A percentile compares a stretch with the other conserved stretches of the same genome.
phyloP scores from a whole-genome alignment of 2,888 invertebrate genomes.

The Therioaphis trifolii region DNA sequence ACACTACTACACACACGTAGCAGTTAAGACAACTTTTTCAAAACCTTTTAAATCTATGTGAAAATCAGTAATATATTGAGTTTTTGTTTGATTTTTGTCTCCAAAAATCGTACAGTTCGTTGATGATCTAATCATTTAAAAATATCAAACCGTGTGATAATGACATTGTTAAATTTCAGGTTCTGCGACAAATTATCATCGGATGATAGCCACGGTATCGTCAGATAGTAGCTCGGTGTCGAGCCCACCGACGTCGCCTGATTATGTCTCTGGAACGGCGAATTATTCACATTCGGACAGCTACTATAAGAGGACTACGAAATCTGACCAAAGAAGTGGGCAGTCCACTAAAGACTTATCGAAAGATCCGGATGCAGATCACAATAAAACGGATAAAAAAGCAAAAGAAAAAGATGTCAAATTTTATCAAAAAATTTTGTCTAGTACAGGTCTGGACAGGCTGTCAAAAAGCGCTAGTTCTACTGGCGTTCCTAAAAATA shows the following conservation, averaged over 20 bases:
- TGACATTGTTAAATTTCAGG: background rate
- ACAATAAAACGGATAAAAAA: slow-evolving; percentile 49
- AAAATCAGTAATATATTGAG: too few relatives aligned
- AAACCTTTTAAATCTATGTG: too few relatives aligned
- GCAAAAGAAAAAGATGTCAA: slow-evolving; percentile 50
- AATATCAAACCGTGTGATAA: background rate
- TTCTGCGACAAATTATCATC: slow-evolving; percentile 37
- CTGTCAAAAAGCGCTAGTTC: slow-evolving; percentile 55
- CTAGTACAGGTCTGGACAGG: slow-evolving; percentile 52
- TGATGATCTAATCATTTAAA: too few relatives aligned
- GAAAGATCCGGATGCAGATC: slow-evolving; percentile 2
- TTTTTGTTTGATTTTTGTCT: too few relatives aligned
- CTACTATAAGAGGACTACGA: background rate
- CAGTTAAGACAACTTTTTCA: too few relatives aligned
- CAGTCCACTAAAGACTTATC: slow-evolving; percentile 19
- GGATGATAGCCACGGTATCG: slow-evolving; percentile 10
- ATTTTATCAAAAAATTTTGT: slow-evolving; percentile 54
- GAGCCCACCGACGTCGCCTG: slow-evolving; percentile 73
- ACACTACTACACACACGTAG: too few relatives aligned
- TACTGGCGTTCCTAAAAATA: slow-evolving; percentile 39
- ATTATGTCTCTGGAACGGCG: slow-evolving; percentile 71
- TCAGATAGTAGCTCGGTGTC: slow-evolving; percentile 71
- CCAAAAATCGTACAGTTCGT: too few relatives aligned
- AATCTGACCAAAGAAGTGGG: background rate
- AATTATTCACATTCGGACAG: slow-evolving; percentile 71